These are phyloP conservation scores for Scalopus aquaticus DNA, from an alignment of 2,113 vertebrate genomes.

Conservation along the genomic window DNA sequence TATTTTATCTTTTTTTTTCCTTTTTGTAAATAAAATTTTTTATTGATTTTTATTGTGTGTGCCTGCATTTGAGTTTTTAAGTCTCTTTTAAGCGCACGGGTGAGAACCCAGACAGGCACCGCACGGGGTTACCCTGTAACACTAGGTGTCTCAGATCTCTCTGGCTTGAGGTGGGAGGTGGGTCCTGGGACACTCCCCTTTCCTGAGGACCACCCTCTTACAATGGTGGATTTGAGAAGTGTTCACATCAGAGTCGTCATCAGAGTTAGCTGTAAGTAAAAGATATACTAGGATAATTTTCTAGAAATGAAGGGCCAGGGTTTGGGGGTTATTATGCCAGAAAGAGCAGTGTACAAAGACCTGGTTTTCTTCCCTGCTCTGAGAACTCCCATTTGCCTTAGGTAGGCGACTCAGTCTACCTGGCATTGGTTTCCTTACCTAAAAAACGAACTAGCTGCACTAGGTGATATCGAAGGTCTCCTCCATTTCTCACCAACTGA, in stretches of 20 bases:
- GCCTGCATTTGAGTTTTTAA: too few relatives aligned
- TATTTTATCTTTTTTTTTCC: too few relatives aligned
- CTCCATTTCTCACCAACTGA: not conserved
- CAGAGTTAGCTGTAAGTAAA: not conserved
- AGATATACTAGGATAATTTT: not conserved
- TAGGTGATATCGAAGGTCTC: not conserved
- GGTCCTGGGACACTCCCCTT: too few relatives aligned
- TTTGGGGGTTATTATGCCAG: not conserved
- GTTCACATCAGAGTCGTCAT: not conserved
- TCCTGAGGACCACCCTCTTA: too few relatives aligned
- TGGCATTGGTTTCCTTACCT: constrained; percentile 1
- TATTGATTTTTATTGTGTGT: too few relatives aligned
- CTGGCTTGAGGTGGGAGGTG: too few relatives aligned
- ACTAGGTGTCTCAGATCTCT: too few relatives aligned
- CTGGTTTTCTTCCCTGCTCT: not conserved
- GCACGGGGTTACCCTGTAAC: too few relatives aligned
- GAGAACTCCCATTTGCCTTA: not conserved
- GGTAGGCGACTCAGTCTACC: not conserved
- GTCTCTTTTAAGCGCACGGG: too few relatives aligned
- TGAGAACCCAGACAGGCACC: too few relatives aligned
- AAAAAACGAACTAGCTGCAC: not conserved
- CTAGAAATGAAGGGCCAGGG: not conserved
- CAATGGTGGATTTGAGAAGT: not conserved
- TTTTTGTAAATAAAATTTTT: too few relatives aligned
- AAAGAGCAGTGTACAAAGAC: not conserved